A percentile compares a stretch with the other conserved stretches of the same genome.
phyloP scores from a whole-genome alignment of 1,140 invertebrate genomes.

The Drusus annulatus region DNA sequence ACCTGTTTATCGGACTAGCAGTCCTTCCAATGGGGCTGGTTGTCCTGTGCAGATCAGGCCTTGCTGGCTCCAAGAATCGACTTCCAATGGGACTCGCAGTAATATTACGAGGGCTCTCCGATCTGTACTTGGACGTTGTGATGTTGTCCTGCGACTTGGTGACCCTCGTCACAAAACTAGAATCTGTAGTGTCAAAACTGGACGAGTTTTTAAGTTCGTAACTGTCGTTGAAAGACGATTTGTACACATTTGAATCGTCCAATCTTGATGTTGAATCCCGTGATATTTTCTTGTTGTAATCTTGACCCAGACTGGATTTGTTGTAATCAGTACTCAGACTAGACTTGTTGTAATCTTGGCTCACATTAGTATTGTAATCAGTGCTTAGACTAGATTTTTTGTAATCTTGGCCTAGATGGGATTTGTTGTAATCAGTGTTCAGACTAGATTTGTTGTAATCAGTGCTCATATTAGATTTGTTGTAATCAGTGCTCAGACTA shows the following conservation, averaged over 20 bases:
- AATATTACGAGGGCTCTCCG: conserved; percentile 67
- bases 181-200: conserved; percentile 67
- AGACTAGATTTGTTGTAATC: conserved; percentile 64
- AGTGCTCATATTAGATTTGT: conserved; percentile 63
- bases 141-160: conserved; percentile 64
- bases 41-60: conserved; percentile 63
- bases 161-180: conserved; percentile 63
- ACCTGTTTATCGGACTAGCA: conserved; percentile 70
- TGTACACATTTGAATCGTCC: conserved; percentile 66
- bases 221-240: conserved; percentile 64
- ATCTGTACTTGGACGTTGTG: conserved; percentile 63
- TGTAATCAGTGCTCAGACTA: conserved; percentile 57
- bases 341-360: conserved; percentile 64
- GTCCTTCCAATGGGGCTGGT: conserved; percentile 66
- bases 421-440: conserved; percentile 49
- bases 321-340: conserved; percentile 51
- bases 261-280: conserved; percentile 37
- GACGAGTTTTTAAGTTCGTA: conserved; percentile 63
- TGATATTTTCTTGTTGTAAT: conserved; percentile 63
- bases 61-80: conserved; percentile 67
- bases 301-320: conserved; percentile 62
- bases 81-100: conserved; percentile 70
- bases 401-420: conserved; percentile 59
- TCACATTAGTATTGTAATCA: conserved; percentile 61
- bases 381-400: conserved; percentile 63